Conservation (phyloP, 2,113 vertebrate genomes). For the Dipodomys ordii region DNA sequence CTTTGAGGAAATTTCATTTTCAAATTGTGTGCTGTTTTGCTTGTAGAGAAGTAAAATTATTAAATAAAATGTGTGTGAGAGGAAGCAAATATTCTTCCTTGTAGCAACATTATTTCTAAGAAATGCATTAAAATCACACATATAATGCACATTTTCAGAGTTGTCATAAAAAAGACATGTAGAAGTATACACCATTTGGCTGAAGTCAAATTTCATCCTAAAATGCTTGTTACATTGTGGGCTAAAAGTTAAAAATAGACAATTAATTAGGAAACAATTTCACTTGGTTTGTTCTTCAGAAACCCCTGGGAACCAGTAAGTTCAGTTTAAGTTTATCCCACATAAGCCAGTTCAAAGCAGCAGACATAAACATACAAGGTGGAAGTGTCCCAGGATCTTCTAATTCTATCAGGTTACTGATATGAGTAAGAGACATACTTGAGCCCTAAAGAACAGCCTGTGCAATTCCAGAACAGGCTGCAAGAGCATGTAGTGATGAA, state of each 20-base stretch:
- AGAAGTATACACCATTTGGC: background rate
- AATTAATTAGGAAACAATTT: background rate
- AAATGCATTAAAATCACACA: constrained; percentile 71
- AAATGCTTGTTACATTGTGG: constrained; percentile 38
- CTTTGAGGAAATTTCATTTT: constrained; percentile 81
- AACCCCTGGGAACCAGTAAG: background rate
- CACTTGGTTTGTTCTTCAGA: constrained; percentile 11
- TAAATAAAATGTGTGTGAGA: constrained; percentile 79
- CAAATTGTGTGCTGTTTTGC: constrained; percentile 80
- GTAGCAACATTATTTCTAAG: constrained; percentile 69
- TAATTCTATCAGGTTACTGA: background rate
- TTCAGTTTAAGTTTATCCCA: background rate
- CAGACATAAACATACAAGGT: background rate
- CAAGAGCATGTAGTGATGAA: background rate
- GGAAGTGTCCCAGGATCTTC: background rate
- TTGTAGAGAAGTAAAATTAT: constrained; percentile 81
- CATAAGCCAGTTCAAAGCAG: background rate
- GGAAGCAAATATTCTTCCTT: constrained; percentile 74
- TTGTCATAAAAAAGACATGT: constrained; percentile 35
- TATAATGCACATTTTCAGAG: constrained; percentile 58
- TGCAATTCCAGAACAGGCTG: background rate
- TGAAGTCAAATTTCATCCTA: constrained; percentile 54
- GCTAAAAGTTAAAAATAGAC: constrained; percentile 43
- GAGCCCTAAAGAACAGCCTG: background rate
- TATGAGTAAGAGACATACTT: background rate